Percentiles rank a stretch among this genome's conserved stretches.
These are phyloP conservation scores for Syndactyla subalaris DNA, from an alignment of 2,797 vertebrate species.

Conservation along the genomic window DNA sequence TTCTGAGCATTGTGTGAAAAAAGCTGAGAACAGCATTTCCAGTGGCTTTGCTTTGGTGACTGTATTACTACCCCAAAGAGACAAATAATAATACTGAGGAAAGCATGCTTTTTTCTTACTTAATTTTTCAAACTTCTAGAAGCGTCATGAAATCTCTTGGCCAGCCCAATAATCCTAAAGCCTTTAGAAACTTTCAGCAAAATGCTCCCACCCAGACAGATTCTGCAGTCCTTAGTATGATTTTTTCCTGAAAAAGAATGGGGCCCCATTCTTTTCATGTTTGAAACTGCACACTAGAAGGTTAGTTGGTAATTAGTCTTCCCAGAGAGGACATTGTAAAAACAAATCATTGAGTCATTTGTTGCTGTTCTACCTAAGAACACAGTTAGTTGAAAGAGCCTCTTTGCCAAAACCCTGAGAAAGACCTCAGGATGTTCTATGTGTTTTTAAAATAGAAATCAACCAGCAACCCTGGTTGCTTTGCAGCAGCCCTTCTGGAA, in stretches of 20 bases:
- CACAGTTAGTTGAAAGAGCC: neutral
- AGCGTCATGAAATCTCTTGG: neutral
- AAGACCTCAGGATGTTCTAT: neutral
- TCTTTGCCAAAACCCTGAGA: constrained; percentile 25
- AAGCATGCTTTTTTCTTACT: neutral
- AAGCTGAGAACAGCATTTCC: neutral
- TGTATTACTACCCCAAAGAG: neutral
- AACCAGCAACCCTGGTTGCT: neutral
- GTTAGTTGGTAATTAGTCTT: constrained; percentile 59
- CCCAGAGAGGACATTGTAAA: constrained; percentile 50
- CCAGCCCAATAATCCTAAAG: neutral
- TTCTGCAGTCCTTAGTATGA: neutral
- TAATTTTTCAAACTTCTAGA: neutral
- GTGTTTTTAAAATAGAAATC: neutral
- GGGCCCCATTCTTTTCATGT: constrained; percentile 44
- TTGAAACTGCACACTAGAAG: constrained; percentile 25
- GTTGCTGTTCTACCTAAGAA: constrained; percentile 48
- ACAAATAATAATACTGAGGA: neutral
- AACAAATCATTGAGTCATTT: constrained; percentile 57
- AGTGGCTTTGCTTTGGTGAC: neutral
- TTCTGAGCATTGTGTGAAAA: neutral
- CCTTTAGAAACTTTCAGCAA: neutral
- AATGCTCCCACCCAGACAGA: neutral
- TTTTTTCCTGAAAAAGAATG: constrained; percentile 29
- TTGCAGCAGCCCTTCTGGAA: neutral